Evolutionary conservation across 2,797 vertebrate genomes (phyloP), one percentile per base, ranked within the genome.

Genomic region (Miichthys miiuy): DNA sequence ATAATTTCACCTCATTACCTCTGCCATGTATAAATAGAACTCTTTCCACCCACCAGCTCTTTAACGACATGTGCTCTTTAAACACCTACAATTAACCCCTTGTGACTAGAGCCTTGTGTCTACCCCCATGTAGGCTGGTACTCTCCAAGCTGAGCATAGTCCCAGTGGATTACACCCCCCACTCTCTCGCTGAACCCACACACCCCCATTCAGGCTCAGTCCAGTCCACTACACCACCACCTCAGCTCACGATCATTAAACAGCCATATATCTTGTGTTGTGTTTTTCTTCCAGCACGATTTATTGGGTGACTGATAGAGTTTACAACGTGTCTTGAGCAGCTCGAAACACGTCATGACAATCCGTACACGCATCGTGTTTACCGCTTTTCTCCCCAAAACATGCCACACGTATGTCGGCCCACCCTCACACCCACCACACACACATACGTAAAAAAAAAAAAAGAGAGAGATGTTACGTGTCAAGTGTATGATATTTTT

Each of bases 71-170:
- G 87, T 87, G 90, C 91, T 94, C 92, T 91, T 93, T 92, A 95
- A 94, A 94, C 94, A 91, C 90, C 92, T 90, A 94, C 94, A 95
- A 95, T 95, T 94, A 95, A 95, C 94, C 94, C 93, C 93, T 93
- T 92, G 92, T 94, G 92, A 95, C 92, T 94, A 75, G 84, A 77
- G 88, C 92, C 90, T 92, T 92, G 93, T 93, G 92, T 93, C 92
- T 89, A 77, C 80, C 80, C 87, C 85, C 76, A 57, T 78, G 85
- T 73, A 87, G 77, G 82, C 81, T 34, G 68, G 79, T 86, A 64
- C 80, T 79, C 85, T 73, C 82, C 68, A 12, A 77, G 47, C 68
- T 62, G 55, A 80, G 57, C 52, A 3, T 41, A 41, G 54, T 83
- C 90, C 83, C 85, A 55, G 67, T 52, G 82, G 88, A 88, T 72